Conservation (phyloP, 2,797 vertebrate genomes). For the Esox lucius region DNA sequence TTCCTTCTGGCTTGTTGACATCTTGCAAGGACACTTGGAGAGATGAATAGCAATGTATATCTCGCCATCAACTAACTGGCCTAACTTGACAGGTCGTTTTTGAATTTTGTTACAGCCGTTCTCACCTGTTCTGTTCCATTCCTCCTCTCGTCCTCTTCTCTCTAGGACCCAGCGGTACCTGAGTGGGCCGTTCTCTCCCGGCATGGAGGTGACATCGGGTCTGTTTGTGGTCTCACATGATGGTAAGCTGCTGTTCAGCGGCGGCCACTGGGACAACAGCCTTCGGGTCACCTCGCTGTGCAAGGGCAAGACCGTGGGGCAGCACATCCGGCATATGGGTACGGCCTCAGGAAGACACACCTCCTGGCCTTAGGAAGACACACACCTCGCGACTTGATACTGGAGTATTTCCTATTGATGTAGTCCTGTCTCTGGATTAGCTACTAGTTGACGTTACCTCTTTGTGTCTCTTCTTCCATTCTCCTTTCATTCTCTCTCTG, state of each 20-base stretch:
- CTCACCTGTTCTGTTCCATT: background rate
- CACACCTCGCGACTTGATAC: background rate
- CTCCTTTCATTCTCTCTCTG: too few relatives aligned
- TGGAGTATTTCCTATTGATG: background rate
- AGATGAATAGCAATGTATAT: too few relatives aligned
- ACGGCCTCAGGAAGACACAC: conserved; percentile 22
- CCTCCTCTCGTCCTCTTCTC: background rate
- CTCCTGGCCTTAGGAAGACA: background rate
- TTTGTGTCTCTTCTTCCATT: too few relatives aligned
- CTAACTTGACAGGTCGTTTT: too few relatives aligned
- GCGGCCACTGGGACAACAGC: conserved; percentile 97
- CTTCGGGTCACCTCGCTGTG: conserved; percentile 89
- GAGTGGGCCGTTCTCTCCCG: conserved; percentile 87
- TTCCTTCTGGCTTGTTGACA: too few relatives aligned
- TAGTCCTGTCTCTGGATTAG: background rate
- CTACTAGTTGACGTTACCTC: background rate
- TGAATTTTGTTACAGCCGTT: too few relatives aligned
- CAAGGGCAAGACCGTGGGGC: conserved; percentile 87
- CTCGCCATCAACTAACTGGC: too few relatives aligned
- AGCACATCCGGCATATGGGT: conserved; percentile 95
- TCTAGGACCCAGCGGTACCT: conserved; percentile 86
- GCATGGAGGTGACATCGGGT: conserved; percentile 81
- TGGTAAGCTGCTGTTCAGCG: conserved; percentile 93
- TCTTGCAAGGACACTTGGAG: too few relatives aligned
- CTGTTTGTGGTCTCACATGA: conserved; percentile 93